Percentiles rank a stretch among this genome's conserved stretches.
Evolutionary conservation across 35 echinoderm and acorn worm genomes (phyloP).

Genomic region (Hemicentrotus pulcherrimus): DNA sequence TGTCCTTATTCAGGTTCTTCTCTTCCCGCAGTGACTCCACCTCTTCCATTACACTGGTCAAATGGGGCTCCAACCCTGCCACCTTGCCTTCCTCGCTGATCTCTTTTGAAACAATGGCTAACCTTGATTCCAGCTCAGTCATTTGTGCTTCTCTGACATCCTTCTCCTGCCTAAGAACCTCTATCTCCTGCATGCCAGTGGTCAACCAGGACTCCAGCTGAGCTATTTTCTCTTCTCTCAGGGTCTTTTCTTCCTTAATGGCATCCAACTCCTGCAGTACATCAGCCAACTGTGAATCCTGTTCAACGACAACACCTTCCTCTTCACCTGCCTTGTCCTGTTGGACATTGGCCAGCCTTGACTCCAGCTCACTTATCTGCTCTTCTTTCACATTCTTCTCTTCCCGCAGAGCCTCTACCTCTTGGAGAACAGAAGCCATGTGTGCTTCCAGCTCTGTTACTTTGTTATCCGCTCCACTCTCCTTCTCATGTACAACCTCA

Average conservation of each 20-base stretch:
- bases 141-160: neutral
- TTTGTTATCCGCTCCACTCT: neutral
- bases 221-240: neutral
- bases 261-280: neutral
- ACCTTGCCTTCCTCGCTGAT: neutral
- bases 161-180: neutral
- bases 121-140: neutral
- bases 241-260: neutral
- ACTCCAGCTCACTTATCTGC: neutral
- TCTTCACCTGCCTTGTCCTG: neutral
- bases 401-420: neutral
- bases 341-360: constrained; percentile 1
- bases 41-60: neutral
- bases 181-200: neutral
- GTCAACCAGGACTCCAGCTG: neutral
- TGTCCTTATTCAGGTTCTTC: neutral
- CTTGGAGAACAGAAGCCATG: neutral
- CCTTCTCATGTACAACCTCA: neutral
- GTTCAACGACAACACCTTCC: neutral
- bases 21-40: neutral
- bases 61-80: neutral
- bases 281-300: neutral
- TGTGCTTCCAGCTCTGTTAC: neutral
- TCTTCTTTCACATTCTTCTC: neutral
- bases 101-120: neutral